phyloP scores from a whole-genome alignment of 2,113 vertebrate species.

The Bettongia penicillata region DNA sequence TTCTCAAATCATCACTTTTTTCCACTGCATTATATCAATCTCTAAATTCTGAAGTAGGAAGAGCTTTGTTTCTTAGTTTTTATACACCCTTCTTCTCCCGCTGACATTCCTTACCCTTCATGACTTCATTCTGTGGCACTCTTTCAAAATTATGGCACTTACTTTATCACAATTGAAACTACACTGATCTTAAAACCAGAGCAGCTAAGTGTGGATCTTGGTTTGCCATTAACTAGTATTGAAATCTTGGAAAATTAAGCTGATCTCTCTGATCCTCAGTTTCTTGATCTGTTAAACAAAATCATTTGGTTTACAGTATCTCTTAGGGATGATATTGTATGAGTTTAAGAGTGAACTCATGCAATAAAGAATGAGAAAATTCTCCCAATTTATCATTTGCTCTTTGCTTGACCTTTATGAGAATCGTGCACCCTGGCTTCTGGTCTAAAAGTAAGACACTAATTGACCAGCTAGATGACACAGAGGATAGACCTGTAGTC shows the following conservation, averaged over 20 bases:
- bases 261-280: background rate
- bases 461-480: too few relatives aligned
- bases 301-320: background rate
- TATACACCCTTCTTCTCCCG: background rate
- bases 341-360: background rate
- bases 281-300: background rate
- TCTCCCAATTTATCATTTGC: background rate
- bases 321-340: background rate
- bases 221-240: background rate
- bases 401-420: background rate
- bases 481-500: background rate
- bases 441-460: background rate
- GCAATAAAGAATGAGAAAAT: background rate
- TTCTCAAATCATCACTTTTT: background rate
- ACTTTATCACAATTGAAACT: background rate
- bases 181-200: background rate
- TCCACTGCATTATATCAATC: background rate
- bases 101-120: fast-evolving
- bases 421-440: background rate
- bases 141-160: background rate
- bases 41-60: background rate
- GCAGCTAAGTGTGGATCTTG: background rate
- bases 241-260: background rate
- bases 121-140: background rate
- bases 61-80: background rate